These are phyloP conservation scores for Arothron firmamentum DNA, from an alignment of 2,113 vertebrate species.

Conservation along the genomic window DNA sequence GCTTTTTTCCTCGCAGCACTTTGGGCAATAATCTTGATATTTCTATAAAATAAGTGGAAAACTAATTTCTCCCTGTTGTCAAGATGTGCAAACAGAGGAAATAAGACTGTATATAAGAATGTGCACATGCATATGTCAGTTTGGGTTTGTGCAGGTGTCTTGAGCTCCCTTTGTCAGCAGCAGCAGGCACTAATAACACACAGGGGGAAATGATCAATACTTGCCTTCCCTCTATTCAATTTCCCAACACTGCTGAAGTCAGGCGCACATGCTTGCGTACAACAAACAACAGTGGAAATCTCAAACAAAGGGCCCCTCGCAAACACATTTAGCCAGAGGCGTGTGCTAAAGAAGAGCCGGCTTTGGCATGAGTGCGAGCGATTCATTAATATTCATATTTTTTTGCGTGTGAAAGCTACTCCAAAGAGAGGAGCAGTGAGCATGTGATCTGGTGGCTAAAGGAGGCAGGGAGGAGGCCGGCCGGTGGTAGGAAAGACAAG, in stretches of 20 bases:
- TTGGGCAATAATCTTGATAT: constrained; percentile 29
- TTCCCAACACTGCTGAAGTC: constrained; percentile 61
- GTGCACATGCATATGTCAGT: constrained; percentile 12
- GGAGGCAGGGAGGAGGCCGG: not conserved
- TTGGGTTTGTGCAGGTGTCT: constrained; percentile 49
- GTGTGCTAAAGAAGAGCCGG: constrained; percentile 28
- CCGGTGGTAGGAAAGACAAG: constrained; percentile 60
- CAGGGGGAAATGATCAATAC: constrained; percentile 71
- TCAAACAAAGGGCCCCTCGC: constrained; percentile 49
- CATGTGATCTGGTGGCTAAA: constrained; percentile 32
- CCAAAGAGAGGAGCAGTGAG: constrained; percentile 34
- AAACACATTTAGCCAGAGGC: constrained; percentile 57
- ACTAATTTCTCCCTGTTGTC: constrained; percentile 25
- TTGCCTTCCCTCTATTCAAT: constrained; percentile 68
- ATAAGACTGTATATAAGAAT: constrained; percentile 6
- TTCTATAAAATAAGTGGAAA: constrained; percentile 20
- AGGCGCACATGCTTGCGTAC: constrained; percentile 20
- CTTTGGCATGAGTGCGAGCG: constrained; percentile 33
- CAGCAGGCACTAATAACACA: constrained; percentile 70
- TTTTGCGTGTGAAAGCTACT: constrained; percentile 27
- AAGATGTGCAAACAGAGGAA: constrained; percentile 43
- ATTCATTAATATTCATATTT: constrained; percentile 62
- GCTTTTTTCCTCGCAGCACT: constrained; percentile 17
- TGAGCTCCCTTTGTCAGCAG: constrained; percentile 56
- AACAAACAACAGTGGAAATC: constrained; percentile 11